phyloP scores from a whole-genome alignment of 2,888 invertebrate genomes.

The Lasioglossum pauxillum region DNA sequence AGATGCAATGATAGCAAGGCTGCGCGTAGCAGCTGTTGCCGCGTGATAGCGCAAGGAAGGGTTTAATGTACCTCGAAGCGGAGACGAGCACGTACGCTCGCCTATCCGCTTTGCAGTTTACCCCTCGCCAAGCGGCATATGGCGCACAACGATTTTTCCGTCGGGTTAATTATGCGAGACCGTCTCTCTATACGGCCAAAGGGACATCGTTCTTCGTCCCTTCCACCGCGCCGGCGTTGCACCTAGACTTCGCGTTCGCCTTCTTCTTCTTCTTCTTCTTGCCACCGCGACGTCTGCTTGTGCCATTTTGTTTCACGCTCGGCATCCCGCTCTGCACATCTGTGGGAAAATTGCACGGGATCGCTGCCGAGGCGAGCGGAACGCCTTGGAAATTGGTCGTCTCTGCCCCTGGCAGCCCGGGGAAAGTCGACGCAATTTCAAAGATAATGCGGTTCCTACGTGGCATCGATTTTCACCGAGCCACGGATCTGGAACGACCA shows the following conservation, averaged over 20 bases:
- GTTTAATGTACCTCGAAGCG: conserved; percentile 76
- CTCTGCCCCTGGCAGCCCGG: conserved; percentile 52
- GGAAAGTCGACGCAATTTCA: conserved; percentile 48
- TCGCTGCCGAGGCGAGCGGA: conserved; percentile 38
- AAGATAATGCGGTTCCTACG: conserved; percentile 41
- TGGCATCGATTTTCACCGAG: conserved; percentile 37
- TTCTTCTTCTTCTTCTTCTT: not conserved
- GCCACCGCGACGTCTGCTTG: conserved; percentile 14
- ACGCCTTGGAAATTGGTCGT: conserved; percentile 61
- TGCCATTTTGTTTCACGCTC: conserved; percentile 37
- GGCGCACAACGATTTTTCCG: conserved; percentile 80
- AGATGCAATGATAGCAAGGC: conserved; percentile 77
- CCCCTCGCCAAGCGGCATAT: conserved; percentile 79
- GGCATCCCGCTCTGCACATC: conserved; percentile 55
- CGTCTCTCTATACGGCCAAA: conserved; percentile 66
- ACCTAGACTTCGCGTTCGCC: not conserved
- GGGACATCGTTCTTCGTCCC: conserved; percentile 65
- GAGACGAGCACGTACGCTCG: conserved; percentile 66
- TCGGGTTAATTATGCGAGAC: conserved; percentile 79
- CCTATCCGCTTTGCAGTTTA: conserved; percentile 72
- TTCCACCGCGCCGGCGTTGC: not conserved
- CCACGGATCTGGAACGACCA: conserved; percentile 7
- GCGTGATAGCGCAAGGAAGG: conserved; percentile 79
- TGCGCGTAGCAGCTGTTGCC: conserved; percentile 83
- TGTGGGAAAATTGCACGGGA: conserved; percentile 61